Evolutionary conservation across 2,888 invertebrate genomes (phyloP).

Genomic region (Phyllotreta cruciferae): DNA sequence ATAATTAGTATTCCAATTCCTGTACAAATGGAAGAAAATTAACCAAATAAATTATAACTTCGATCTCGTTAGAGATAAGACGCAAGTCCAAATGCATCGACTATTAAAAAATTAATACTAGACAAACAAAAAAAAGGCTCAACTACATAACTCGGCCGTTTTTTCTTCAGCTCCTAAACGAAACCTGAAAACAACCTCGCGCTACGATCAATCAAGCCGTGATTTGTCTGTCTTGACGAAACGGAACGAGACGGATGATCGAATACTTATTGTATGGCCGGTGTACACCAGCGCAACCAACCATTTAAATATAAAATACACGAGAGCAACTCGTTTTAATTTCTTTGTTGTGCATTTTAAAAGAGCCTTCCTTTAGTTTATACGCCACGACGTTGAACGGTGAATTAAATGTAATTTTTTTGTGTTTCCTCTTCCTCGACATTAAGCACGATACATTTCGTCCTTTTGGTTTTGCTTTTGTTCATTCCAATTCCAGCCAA

Average conservation of each 20-base stretch:
- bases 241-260: conserved; percentile 43
- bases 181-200: conserved; percentile 10
- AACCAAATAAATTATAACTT: too few relatives aligned
- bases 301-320: conserved; percentile 30
- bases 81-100: too few relatives aligned
- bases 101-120: too few relatives aligned
- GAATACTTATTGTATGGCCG: conserved; percentile 26
- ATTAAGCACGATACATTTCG: neutral
- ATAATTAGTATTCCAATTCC: too few relatives aligned
- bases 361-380: conserved; percentile 4
- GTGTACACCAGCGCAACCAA: conserved; percentile 30
- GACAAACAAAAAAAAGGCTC: too few relatives aligned
- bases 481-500: too few relatives aligned
- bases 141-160: too few relatives aligned
- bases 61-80: too few relatives aligned
- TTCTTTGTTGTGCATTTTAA: conserved; percentile 9
- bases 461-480: too few relatives aligned
- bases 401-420: conserved; percentile 12
- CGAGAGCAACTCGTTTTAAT: conserved; percentile 23
- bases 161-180: conserved; percentile 1
- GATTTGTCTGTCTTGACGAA: conserved; percentile 46
- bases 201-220: conserved; percentile 43
- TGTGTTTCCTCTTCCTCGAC: neutral
- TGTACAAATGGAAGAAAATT: too few relatives aligned
- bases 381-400: neutral